Percentiles rank a stretch among this genome's conserved stretches.
These are phyloP conservation scores for Epinotia brunnichana DNA, from an alignment of 2,888 invertebrate species.

Conservation along the genomic window DNA sequence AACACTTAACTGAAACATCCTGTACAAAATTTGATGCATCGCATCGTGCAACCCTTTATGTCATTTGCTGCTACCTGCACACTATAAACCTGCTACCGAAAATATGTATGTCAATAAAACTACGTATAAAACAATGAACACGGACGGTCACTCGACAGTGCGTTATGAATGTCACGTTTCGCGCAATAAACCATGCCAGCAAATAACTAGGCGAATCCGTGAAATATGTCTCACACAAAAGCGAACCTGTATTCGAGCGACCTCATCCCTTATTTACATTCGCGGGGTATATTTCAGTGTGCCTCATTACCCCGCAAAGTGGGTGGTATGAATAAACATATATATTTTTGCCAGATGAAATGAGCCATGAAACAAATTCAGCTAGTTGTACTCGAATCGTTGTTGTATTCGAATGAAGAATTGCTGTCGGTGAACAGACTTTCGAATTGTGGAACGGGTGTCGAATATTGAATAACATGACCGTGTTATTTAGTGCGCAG, in stretches of 20 bases:
- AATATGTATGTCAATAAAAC: not conserved
- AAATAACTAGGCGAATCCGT: slow-evolving; percentile 21
- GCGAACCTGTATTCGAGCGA: slow-evolving; percentile 27
- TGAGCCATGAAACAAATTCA: slow-evolving; percentile 40
- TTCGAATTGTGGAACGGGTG: not conserved
- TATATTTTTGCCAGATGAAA: slow-evolving; percentile 38
- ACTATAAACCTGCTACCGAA: not conserved
- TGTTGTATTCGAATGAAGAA: slow-evolving; percentile 23
- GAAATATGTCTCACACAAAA: slow-evolving; percentile 35
- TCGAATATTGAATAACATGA: not conserved
- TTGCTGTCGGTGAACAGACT: slow-evolving; percentile 20
- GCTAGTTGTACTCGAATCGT: slow-evolving; percentile 20
- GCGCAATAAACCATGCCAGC: slow-evolving; percentile 15
- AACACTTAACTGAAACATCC: not conserved
- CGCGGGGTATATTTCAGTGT: slow-evolving; percentile 34
- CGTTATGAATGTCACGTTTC: slow-evolving; percentile 17
- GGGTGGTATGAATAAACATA: slow-evolving; percentile 45
- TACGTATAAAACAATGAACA: not conserved
- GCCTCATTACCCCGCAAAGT: slow-evolving; percentile 43
- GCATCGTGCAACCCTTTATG: not conserved
- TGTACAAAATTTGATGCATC: not conserved
- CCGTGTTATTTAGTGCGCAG: not conserved
- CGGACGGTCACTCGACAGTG: not conserved
- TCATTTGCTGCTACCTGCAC: not conserved
- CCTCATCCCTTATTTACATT: slow-evolving; percentile 40